Base-by-base conservation (phyloP, 1,140 invertebrate genomes). In the Papilio dardanus region DNA sequence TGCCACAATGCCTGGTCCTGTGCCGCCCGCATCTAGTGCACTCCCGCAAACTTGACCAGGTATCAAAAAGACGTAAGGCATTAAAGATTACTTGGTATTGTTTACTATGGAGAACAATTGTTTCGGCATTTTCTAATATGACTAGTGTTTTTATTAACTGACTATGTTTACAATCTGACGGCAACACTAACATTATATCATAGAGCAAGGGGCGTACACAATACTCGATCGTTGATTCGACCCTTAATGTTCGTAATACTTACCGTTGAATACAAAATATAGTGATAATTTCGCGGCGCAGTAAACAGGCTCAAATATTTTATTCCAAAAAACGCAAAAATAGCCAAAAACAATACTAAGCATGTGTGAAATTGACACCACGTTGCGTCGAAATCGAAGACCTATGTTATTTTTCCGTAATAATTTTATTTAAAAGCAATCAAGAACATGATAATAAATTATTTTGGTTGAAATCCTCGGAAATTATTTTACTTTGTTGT, bases 171-270 rank as follows among this genome's bases (percentile, higher is more conserved):
- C n/a, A 46, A 46, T 46, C n/a, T 46, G 42, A 46, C 42, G 6
- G 42, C 5, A 6, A 46, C 42, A 46, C 85, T 89, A 88, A 89
- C 87, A 91, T 92, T 90, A 90, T 90, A 89, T 90, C 83, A 88
- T 68, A 81, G 71, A 65, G 67, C 76, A 77, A 79, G 85, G 88
- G 88, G 87, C 83, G 83, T 79, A 74, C 50, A 93, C 89, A 92
- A 92, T 92, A 83, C 81, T 67, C 89, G 78, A 87, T 93, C 82
- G 87, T 79, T 77, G 80, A 83, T 77, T 82, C 83, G 86, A 86
- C 87, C 85, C 86, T 42, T 83, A 83, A 86, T 81, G 83, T 87
- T 80, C 80, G 76, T 83, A 77, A 79, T 79, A 84, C 80, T 86
- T 83, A 85, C 81, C 50, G 50, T 62, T 62, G 24, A 28, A 28